Evolutionary conservation across 92 coral and sea anemone species (phyloP).

Genomic region (Palythoa heliodiscus): DNA sequence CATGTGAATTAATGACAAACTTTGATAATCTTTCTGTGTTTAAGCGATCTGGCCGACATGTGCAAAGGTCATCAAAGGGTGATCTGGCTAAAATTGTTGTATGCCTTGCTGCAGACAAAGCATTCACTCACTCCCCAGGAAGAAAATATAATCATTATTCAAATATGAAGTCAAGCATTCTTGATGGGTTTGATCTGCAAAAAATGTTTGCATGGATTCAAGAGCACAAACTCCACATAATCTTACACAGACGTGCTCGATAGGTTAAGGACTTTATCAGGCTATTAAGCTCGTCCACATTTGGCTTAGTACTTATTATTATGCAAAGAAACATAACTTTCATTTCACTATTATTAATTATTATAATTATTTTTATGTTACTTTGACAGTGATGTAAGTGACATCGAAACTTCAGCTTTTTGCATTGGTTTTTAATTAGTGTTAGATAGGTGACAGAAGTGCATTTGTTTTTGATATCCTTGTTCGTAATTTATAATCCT

Average conservation of each 20-base stretch:
- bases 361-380: no score
- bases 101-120: slow-evolving; percentile 37
- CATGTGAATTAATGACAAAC: slow-evolving; percentile 40
- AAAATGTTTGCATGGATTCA: slow-evolving; percentile 44
- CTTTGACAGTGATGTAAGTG: neutral
- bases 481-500: neutral
- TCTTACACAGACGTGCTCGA: slow-evolving; percentile 51
- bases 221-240: slow-evolving; percentile 45
- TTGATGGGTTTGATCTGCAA: slow-evolving; percentile 44
- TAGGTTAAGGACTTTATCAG: neutral
- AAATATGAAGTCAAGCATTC: slow-evolving; percentile 40
- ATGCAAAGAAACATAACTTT: neutral
- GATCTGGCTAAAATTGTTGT: slow-evolving; percentile 43
- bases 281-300: neutral
- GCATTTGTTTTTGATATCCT: neutral
- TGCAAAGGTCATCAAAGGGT: slow-evolving; percentile 35
- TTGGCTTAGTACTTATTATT: neutral
- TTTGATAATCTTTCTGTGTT: slow-evolving; percentile 41
- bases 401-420: neutral
- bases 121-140: slow-evolving; percentile 48
- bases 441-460: slow-evolving; percentile 7
- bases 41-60: slow-evolving; percentile 54
- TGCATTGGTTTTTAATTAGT: neutral
- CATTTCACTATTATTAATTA: slow-evolving; percentile 1
- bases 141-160: slow-evolving; percentile 41